A percentile compares a stretch with the other conserved stretches of the same genome.
Conservation (phyloP, 2,113 vertebrate species). For the Rousettus leschenaultii region DNA sequence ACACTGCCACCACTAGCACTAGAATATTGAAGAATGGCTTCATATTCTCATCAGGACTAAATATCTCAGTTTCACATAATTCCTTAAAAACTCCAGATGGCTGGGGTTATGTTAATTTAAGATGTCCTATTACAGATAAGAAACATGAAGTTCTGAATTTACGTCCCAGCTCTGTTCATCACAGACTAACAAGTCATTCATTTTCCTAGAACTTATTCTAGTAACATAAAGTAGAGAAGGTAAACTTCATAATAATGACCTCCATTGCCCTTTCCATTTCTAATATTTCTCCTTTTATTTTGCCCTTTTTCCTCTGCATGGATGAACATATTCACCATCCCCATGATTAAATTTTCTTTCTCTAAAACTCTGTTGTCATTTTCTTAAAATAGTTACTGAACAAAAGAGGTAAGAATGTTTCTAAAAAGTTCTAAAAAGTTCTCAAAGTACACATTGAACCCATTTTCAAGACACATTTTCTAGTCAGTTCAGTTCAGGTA, state of each 20-base stretch:
- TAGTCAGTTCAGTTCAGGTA: neutral
- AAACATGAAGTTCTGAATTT: neutral
- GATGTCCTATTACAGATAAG: neutral
- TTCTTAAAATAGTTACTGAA: neutral
- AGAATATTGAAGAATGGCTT: neutral
- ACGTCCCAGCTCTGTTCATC: neutral
- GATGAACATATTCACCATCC: neutral
- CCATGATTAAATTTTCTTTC: neutral
- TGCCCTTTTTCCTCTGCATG: neutral
- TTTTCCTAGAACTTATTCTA: neutral
- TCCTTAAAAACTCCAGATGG: neutral
- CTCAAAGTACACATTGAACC: neutral
- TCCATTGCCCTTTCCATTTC: neutral
- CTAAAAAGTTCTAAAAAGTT: neutral
- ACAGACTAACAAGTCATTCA: neutral
- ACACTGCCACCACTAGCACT: neutral
- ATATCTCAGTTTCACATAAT: neutral
- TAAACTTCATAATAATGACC: neutral
- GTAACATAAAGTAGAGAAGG: neutral
- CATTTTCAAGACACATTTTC: neutral
- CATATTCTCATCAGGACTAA: neutral
- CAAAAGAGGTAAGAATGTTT: neutral
- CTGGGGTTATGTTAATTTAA: neutral
- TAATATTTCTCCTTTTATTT: neutral
- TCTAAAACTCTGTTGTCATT: neutral